phyloP scores from a whole-genome alignment of 53 echinoderm and acorn worm species.

The Holothuria leucospilota region DNA sequence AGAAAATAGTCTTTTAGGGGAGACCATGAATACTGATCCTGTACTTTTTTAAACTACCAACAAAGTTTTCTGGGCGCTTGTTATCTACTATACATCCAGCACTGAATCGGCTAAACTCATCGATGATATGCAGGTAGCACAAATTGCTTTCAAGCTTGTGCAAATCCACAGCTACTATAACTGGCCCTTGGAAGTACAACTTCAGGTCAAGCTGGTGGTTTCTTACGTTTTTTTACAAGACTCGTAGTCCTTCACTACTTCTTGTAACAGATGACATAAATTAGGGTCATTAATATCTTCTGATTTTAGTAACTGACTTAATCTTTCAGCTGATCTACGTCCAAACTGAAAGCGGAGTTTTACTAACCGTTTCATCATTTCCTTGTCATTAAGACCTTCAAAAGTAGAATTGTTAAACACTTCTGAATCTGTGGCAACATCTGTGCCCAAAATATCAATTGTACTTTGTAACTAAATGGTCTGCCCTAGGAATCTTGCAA shows the following conservation, averaged over 20 bases:
- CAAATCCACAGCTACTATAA: constrained; percentile 54
- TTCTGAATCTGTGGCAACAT: constrained; percentile 2
- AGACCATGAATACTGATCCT: constrained; percentile 61
- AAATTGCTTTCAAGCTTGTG: constrained; percentile 40
- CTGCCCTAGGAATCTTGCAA: constrained; percentile 7
- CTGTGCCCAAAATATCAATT: not conserved
- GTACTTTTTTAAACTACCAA: constrained; percentile 47
- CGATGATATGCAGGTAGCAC: constrained; percentile 62
- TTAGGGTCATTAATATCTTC: constrained; percentile 47
- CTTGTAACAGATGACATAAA: constrained; percentile 23
- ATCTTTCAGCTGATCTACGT: constrained; percentile 48
- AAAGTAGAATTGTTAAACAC: constrained; percentile 17
- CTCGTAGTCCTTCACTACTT: constrained; percentile 51
- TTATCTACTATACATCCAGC: constrained; percentile 46
- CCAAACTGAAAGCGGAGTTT: constrained; percentile 59
- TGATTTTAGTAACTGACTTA: constrained; percentile 45
- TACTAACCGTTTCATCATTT: constrained; percentile 52
- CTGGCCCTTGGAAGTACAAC: constrained; percentile 36
- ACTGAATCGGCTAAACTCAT: constrained; percentile 57
- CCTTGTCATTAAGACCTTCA: constrained; percentile 10
- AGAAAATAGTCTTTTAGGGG: constrained; percentile 38
- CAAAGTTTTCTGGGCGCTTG: constrained; percentile 35
- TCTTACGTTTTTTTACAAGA: constrained; percentile 53
- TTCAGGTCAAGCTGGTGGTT: constrained; percentile 48
- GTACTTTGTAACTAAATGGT: constrained; percentile 6